A percentile compares a stretch with the other conserved stretches of the same genome.
Evolutionary conservation across 2,797 vertebrate species (phyloP).

Genomic region (Falco naumanni): DNA sequence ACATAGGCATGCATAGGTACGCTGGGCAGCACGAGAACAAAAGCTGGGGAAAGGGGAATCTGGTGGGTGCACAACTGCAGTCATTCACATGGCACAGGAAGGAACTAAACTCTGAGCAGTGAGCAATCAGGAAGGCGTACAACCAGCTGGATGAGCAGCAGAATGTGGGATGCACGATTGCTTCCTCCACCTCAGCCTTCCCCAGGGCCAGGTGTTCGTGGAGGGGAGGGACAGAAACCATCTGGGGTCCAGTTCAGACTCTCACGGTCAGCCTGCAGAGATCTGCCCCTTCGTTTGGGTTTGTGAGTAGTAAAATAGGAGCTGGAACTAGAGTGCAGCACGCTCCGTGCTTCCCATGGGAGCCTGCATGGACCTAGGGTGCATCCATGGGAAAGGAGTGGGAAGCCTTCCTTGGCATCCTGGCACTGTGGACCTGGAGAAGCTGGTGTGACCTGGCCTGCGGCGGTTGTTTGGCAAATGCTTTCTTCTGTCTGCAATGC

Average conservation of each 20-base stretch:
- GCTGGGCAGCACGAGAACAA: background rate
- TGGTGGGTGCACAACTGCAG: background rate
- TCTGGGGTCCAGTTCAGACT: background rate
- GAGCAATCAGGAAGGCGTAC: background rate
- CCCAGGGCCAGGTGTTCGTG: too few relatives aligned
- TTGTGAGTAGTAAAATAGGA: background rate
- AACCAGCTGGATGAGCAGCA: background rate
- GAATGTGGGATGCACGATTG: fast-evolving
- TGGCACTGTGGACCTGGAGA: background rate
- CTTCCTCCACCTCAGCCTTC: background rate
- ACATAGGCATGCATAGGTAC: fast-evolving
- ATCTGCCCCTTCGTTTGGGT: background rate
- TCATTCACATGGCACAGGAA: background rate
- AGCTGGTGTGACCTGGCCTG: background rate
- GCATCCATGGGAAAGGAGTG: background rate
- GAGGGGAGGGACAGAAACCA: background rate
- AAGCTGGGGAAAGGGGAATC: background rate
- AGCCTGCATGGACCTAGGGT: background rate
- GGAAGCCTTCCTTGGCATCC: background rate
- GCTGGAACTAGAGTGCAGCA: background rate
- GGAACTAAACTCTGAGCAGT: fast-evolving
- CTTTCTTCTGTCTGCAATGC: background rate
- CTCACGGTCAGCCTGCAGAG: background rate
- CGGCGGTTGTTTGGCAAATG: fast-evolving
- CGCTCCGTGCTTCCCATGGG: fast-evolving